Evolutionary conservation across 2,113 vertebrate genomes (phyloP), one percentile per base, ranked within the genome.

Genomic region (Megaceryle torquata): DNA sequence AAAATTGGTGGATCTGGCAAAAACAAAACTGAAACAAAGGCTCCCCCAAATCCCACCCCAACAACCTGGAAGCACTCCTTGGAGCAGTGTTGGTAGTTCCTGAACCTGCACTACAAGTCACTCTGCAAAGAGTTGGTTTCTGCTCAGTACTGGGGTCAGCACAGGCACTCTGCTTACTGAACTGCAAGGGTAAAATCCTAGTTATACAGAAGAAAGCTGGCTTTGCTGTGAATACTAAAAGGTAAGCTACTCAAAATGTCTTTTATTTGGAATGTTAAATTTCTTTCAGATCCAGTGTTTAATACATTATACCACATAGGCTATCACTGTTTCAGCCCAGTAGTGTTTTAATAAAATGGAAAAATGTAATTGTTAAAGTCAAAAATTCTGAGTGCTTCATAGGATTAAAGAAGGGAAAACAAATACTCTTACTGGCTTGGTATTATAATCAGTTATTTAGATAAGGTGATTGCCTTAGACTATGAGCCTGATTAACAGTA

Each of bases 1-100:
- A 46, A 86, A 94, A 94, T 59, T 96, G 95, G 94, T 96, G 95
- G 89, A 96, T 95, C 94, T 97, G 91, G 88, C 63, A 65, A 84
- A 89, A 67, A 8, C 43, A 60, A 70, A 81, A 18, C 5, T 31
- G 76, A 26, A 81, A 57, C 5, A 14, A 65, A 69, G 19, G 21
- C 54, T 93, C 11, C 18, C 44, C 18, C 3, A 44, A 12, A 31
- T 48, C 24, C 35, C 46, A 54, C 5, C 17, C 37, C 65, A 51
- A 13, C 0, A 22, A 54, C 6, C 39, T 9, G 2, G 2, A 54
- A 26, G 71, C 13, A 59, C 21, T 82, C 80, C 33, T 51, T 51
- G 29, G 39, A 61, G 59, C 33, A 57, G 39, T 2, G 3, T 0
- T 33, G 43, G 41, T 18, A 25, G 15, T 10, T 69, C 57, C 71